A percentile compares a stretch with the other conserved stretches of the same genome.
phyloP scores from a whole-genome alignment of 2,888 invertebrate genomes.

The Phortica okadai region DNA sequence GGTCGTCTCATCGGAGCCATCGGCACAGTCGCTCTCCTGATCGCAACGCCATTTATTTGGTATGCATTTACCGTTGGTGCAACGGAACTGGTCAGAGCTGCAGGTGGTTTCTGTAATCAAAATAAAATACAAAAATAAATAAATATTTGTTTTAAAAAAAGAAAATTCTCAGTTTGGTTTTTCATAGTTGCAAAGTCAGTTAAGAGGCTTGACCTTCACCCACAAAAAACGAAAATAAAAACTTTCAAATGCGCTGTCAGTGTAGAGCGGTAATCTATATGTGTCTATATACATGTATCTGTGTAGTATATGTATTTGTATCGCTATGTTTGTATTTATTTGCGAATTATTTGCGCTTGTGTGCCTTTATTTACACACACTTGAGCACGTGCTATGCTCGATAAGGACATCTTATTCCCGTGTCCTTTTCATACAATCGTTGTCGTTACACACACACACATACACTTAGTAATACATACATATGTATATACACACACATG shows the following conservation, averaged over 20 bases:
- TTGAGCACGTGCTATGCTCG: constrained; percentile 66
- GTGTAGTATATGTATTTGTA: constrained; percentile 24
- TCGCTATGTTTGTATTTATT: constrained; percentile 6
- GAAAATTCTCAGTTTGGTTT: background rate
- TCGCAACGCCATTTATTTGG: constrained; percentile 90
- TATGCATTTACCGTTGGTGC: constrained; percentile 84
- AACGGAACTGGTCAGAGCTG: constrained; percentile 85
- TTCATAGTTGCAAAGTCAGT: background rate
- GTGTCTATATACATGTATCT: constrained; percentile 21
- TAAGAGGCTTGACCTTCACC: constrained; percentile 39
- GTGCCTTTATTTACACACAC: constrained; percentile 52
- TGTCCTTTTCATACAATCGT: constrained; percentile 45
- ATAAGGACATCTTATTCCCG: constrained; percentile 33
- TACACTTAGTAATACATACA: background rate
- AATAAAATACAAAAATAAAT: background rate
- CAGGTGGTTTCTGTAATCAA: constrained; percentile 83
- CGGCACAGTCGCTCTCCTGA: constrained; percentile 85
- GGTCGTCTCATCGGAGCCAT: constrained; percentile 88
- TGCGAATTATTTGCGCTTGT: background rate
- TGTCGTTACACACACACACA: background rate
- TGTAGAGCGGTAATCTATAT: constrained; percentile 21
- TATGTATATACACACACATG: background rate
- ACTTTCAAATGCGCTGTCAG: constrained; percentile 41
- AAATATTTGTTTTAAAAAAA: background rate
- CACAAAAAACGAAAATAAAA: constrained; percentile 59